Base-by-base conservation (phyloP, 2,113 vertebrate species). In the Hippocampus abdominalis region DNA sequence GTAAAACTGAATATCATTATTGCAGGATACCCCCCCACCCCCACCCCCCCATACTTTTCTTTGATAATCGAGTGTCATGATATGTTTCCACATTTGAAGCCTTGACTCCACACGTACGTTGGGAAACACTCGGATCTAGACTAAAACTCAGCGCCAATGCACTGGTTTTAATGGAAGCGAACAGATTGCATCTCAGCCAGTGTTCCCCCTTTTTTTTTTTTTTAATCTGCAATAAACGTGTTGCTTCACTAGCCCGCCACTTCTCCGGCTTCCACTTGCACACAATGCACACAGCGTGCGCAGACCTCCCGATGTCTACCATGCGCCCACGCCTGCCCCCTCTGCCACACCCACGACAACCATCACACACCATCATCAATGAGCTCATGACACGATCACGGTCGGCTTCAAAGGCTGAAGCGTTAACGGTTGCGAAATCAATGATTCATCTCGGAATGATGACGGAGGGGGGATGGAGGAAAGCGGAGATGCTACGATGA, bases 341-440 rank as follows among this genome's bases (percentile, higher is more conserved):
- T 81, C 69, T 79, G 91, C 91, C 91, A 91, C 91, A 89, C 91
- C 91, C 91, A 87, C 77, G 78, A 83, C 84, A 85, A 80, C 46
- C 80, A 84, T 75, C 75, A 80, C 86, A 75, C 77, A 60, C 75
- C 63, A 56, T 73, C 71, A 74, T 69, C 79, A 88, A 84, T 84
- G 72, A 87, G 79, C 86, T 78, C 80, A 79, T 80, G 82, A 44
- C n/a, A 23, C 25, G 40, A 25, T 46, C 62, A 79, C 82, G 60
- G 53, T 4, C 60, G 73, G 75, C 82, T 79, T 83, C 87, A 84
- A 85, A 83, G 84, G 80, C 73, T 62, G 12, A 64, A 74, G 81
- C 77, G 57, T 8, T 9, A 36, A 23, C 57, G 63, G 76, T 67
- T 63, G 16, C 66, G 11, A 70, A 67, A 81, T 16, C 46, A 4